Base-by-base conservation (phyloP, 2,113 vertebrate species). In the Nymphicus hollandicus region DNA sequence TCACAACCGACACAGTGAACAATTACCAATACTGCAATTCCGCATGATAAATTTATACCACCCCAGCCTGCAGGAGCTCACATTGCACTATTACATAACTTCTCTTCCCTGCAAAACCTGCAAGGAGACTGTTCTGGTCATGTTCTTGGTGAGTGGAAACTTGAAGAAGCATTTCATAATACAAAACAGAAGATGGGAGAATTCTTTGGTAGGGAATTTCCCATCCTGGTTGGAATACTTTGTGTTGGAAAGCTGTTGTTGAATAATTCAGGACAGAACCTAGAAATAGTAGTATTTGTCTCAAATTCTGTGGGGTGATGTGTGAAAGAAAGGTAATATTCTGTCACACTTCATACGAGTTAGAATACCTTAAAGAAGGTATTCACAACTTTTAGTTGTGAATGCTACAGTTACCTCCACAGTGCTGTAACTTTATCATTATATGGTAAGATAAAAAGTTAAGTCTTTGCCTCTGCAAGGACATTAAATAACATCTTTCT, bases 381-480 rank as follows among this genome's bases (percentile, higher is more conserved):
- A n/a, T n/a, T n/a, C n/a, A n/a, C n/a, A 49, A 70, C 46, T 28
- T 66, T 73, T 60, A 55, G 83, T n/a, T 90, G 72, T 3, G 17
- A 77, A 93, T 41, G 73, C 71, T 22, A 79, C 74, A 89, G 61
- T 89, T 84, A 84, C 86, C 96, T 94, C 88, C 4, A 90, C 72
- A 96, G 96, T 27, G 56, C 91, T 52, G 49, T 96, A 91, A 96
- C 76, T 92, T 85, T 79, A 70, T 88, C 86, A 52, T 97, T 91
- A 97, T 25, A 85, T 58, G 28, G 69, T 77, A 86, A 95, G 92
- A 93, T 86, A 91, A 90, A 93, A 95, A 96, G 95, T 85, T 46
- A 85, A 95, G 90, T 74, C 93, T 92, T 71, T 81, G 91, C 93
- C 82, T 91, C 66, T 37, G 64, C 97, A 97, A 97, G 97, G 97